Evolutionary conservation across 2,888 invertebrate genomes (phyloP).

Genomic region (Troides oblongomaculatus): DNA sequence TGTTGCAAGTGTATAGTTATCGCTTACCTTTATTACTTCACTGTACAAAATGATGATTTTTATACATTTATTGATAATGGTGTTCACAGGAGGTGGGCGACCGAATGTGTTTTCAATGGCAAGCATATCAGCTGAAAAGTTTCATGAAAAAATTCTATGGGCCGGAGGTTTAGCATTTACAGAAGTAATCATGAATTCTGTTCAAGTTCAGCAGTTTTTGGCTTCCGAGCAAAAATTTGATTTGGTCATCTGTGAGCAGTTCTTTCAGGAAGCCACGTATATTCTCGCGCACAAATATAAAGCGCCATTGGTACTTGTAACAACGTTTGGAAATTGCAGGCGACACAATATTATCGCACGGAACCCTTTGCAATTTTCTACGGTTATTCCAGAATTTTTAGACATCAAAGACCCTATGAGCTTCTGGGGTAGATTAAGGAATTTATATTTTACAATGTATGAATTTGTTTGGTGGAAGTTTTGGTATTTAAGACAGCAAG

Average conservation of each 20-base stretch:
- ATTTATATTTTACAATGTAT: conserved; percentile 65
- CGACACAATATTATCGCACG: conserved; percentile 59
- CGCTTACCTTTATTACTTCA: background rate
- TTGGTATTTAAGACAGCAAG: conserved; percentile 62
- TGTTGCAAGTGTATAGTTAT: too few relatives aligned
- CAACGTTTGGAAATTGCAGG: conserved; percentile 70
- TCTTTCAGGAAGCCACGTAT: conserved; percentile 70
- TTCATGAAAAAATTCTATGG: conserved; percentile 62
- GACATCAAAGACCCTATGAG: conserved; percentile 68
- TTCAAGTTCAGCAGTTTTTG: conserved; percentile 52
- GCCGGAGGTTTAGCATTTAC: conserved; percentile 58
- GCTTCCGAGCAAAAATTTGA: conserved; percentile 62
- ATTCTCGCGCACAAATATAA: conserved; percentile 70
- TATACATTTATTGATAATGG: background rate
- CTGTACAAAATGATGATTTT: background rate
- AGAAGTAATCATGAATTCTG: conserved; percentile 58
- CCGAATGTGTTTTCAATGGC: conserved; percentile 69
- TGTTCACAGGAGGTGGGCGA: conserved; percentile 50
- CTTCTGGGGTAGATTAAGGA: conserved; percentile 74
- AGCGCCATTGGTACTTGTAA: conserved; percentile 60
- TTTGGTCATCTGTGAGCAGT: conserved; percentile 71
- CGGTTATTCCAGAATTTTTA: conserved; percentile 61
- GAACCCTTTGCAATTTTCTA: conserved; percentile 67
- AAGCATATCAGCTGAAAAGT: conserved; percentile 56
- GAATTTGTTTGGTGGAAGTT: conserved; percentile 66